Base-by-base conservation (phyloP, 2,888 invertebrate species). In the Metellina segmentata region DNA sequence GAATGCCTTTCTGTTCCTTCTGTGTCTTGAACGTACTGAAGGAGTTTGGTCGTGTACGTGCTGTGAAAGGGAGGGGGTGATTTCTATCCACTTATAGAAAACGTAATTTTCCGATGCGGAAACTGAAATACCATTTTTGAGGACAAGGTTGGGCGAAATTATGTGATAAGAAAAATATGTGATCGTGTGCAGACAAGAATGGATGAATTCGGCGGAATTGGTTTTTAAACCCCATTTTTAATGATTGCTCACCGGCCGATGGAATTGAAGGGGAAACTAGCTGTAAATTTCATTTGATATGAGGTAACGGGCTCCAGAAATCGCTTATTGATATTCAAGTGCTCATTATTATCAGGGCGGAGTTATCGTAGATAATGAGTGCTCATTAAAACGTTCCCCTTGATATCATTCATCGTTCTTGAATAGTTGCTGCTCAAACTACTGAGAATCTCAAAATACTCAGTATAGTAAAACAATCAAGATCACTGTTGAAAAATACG, bases 141-240 rank as follows among this genome's bases (percentile, higher is more conserved):
- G 85, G 77, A 85, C 85, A 85, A 85, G 85, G 85, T 69, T 77
- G 49, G 69, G 4, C 16, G 8, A 13, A 48, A 49, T 13, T 53
- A 13, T 53, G 34, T 34, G 34, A 34, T 34, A 34, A 34, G 34
- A 34, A 34, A 34, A 34, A 34, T 34, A 34, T 34, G 34, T 34
- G 34, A 34, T 34, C 34, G 34, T 20, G 20, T 61, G 61, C 11
- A 61, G 61, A 61, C 61, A 9, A 61, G 61, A 61, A 61, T 61
- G 61, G 61, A 9, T 5, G 61, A 61, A 16, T 61, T 61, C 61
- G 61, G 61, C 6, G 61, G 61, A 61, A 61, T 6, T 11, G 61
- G 61, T 16, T 16, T 61, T 61, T 61, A 61, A 61, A 16, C 61
- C 61, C 61, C 16, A 8, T 16, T 61, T 61, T 61, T 61, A 61